These are phyloP conservation scores for Prosopocoilus inquinatus DNA, from an alignment of 2,888 invertebrate species.

Conservation along the genomic window DNA sequence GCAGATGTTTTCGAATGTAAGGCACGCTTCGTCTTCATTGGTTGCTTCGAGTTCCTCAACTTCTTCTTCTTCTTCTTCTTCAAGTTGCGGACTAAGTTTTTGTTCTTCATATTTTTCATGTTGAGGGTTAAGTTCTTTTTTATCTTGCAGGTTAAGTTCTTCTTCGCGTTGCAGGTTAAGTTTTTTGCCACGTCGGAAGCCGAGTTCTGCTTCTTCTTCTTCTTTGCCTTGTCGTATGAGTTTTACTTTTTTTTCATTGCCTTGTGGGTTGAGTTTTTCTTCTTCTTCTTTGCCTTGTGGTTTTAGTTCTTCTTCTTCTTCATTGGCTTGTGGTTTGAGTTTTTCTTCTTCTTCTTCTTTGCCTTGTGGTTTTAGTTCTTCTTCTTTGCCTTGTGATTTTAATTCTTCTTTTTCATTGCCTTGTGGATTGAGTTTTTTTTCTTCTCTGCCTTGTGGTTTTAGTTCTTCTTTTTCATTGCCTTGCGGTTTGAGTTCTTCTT, in stretches of 20 bases:
- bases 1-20: slow-evolving; percentile 7
- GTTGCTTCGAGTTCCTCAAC: slow-evolving; percentile 4
- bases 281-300: too few species aligned
- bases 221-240: too few species aligned
- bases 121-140: slow-evolving; percentile 6
- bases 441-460: neutral
- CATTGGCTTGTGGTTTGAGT: too few species aligned
- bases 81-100: neutral
- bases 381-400: slow-evolving; percentile 10
- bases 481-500: slow-evolving; percentile 7
- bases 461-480: neutral
- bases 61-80: slow-evolving; percentile 6
- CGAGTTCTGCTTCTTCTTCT: slow-evolving; percentile 8
- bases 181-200: too few species aligned
- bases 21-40: neutral
- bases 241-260: too few species aligned
- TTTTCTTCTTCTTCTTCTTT: too few species aligned
- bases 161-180: slow-evolving; percentile 6
- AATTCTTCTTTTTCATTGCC: slow-evolving; percentile 4
- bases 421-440: neutral
- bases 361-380: neutral
- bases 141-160: neutral
- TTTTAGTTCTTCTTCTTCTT: too few species aligned
- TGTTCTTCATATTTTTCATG: slow-evolving; percentile 2
- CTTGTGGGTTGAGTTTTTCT: too few species aligned